These are phyloP conservation scores for Serranus cabrilla DNA, from an alignment of 2,797 vertebrate genomes.

Conservation along the genomic window DNA sequence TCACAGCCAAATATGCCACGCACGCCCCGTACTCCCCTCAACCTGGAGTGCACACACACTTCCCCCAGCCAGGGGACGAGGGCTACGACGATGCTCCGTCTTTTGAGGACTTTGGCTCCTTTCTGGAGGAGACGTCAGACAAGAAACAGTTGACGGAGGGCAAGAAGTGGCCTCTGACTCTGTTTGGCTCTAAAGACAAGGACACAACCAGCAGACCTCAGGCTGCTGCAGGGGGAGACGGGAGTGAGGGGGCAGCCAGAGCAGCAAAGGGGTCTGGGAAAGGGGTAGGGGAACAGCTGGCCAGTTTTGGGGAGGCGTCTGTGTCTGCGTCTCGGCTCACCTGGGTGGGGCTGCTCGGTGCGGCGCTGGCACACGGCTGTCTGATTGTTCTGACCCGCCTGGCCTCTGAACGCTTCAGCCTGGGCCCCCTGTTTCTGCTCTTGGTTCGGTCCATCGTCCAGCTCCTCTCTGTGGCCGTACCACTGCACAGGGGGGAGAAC, in stretches of 20 bases:
- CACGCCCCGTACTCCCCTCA: constrained; percentile 90
- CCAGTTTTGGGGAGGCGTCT: constrained; percentile 90
- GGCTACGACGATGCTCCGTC: constrained; percentile 91
- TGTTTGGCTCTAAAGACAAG: constrained; percentile 88
- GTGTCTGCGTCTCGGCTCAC: constrained; percentile 91
- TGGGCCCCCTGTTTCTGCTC: constrained; percentile 94
- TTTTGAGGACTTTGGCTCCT: constrained; percentile 91
- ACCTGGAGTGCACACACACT: constrained; percentile 89
- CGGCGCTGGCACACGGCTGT: constrained; percentile 93
- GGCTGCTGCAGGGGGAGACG: constrained; percentile 46
- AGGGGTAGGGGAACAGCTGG: constrained; percentile 87
- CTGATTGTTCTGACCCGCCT: constrained; percentile 93
- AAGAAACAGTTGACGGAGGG: constrained; percentile 87
- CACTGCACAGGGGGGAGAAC: constrained; percentile 91
- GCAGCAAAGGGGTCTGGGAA: constrained; percentile 68
- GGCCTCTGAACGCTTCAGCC: constrained; percentile 91
- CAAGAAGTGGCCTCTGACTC: constrained; percentile 86
- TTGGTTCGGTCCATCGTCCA: constrained; percentile 94
- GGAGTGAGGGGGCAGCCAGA: constrained; percentile 55
- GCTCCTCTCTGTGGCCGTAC: constrained; percentile 89
- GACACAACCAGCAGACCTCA: constrained; percentile 55
- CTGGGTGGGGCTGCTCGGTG: constrained; percentile 92
- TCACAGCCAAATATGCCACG: constrained; percentile 95
- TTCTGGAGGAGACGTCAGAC: constrained; percentile 93
- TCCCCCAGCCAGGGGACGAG: constrained; percentile 94